Evolutionary conservation across 2,113 vertebrate genomes (phyloP).

Genomic region (Silurus meridionalis): DNA sequence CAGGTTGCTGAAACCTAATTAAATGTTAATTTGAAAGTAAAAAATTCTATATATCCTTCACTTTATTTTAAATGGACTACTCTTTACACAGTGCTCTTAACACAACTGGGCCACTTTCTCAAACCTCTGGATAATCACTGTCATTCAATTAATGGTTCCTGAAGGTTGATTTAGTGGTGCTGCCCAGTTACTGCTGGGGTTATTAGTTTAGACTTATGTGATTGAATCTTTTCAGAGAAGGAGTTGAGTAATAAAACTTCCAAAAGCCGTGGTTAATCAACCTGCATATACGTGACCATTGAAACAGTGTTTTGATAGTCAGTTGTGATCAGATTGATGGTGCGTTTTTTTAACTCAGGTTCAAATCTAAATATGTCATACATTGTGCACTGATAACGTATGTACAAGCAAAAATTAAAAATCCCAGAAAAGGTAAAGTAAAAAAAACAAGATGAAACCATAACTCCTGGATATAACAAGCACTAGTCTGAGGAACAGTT

Average conservation of each 20-base stretch:
- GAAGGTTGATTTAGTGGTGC: slow-evolving; percentile 44
- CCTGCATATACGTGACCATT: not conserved
- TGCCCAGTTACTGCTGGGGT: not conserved
- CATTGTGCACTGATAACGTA: slow-evolving; percentile 31
- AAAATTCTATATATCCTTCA: not conserved
- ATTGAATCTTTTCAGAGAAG: slow-evolving; percentile 23
- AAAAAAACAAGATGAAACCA: not conserved
- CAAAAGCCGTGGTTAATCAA: not conserved
- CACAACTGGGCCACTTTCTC: not conserved
- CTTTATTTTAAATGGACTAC: too few species aligned
- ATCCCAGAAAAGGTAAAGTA: not conserved
- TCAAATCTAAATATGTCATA: not conserved
- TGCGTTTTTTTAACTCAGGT: slow-evolving; percentile 4
- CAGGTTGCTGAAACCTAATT: not conserved
- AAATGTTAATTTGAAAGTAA: not conserved
- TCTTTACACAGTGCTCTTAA: not conserved
- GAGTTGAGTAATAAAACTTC: not conserved
- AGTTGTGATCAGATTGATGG: slow-evolving; percentile 4
- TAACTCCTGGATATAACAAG: slow-evolving; percentile 11
- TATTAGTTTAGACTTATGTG: slow-evolving; percentile 20
- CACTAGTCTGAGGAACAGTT: slow-evolving; percentile 1
- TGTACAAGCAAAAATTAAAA: not conserved
- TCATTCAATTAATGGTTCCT: slow-evolving; percentile 40
- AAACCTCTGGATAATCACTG: slow-evolving; percentile 28
- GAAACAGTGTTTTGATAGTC: slow-evolving; percentile 4